Percentiles rank a stretch among this genome's conserved stretches.
phyloP scores from a whole-genome alignment of 2,113 vertebrate genomes.

The Zeus faber region DNA sequence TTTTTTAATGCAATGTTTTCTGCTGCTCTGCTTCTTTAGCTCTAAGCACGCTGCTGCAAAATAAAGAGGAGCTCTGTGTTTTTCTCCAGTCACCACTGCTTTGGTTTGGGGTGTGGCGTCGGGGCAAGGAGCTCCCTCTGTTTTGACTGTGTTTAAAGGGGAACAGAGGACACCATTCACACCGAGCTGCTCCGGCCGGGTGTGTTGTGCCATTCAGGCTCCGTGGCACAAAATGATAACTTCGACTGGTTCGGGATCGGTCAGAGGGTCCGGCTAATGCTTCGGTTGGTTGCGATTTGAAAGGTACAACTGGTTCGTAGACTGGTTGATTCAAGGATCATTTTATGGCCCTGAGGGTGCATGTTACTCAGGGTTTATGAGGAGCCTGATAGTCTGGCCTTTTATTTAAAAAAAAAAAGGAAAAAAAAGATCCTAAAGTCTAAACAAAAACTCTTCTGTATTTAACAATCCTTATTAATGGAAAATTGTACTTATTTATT shows the following conservation, averaged over 20 bases:
- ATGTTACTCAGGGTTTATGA: background rate
- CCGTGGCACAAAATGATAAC: background rate
- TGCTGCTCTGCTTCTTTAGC: background rate
- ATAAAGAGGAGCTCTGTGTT: constrained; percentile 36
- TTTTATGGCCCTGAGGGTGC: background rate
- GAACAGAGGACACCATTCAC: constrained; percentile 65
- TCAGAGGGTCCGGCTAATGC: background rate
- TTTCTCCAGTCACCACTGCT: constrained; percentile 21
- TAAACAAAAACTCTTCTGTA: too few relatives aligned
- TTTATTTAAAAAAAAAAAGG: too few relatives aligned
- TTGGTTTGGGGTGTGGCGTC: constrained; percentile 49
- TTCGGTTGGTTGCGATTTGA: background rate
- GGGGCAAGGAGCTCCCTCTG: constrained; percentile 26
- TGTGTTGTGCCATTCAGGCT: background rate
- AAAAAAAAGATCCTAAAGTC: too few relatives aligned
- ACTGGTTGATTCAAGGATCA: background rate
- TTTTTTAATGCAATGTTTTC: constrained; percentile 2
- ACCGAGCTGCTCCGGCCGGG: background rate
- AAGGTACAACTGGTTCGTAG: background rate
- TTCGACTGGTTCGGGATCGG: background rate
- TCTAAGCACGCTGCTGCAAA: background rate
- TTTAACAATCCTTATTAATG: too few relatives aligned
- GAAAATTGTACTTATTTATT: too few relatives aligned
- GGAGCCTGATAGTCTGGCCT: background rate
- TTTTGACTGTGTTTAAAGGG: constrained; percentile 38